These are phyloP conservation scores for Xerus rutilus DNA, from an alignment of 2,797 vertebrate genomes.

Conservation along the genomic window DNA sequence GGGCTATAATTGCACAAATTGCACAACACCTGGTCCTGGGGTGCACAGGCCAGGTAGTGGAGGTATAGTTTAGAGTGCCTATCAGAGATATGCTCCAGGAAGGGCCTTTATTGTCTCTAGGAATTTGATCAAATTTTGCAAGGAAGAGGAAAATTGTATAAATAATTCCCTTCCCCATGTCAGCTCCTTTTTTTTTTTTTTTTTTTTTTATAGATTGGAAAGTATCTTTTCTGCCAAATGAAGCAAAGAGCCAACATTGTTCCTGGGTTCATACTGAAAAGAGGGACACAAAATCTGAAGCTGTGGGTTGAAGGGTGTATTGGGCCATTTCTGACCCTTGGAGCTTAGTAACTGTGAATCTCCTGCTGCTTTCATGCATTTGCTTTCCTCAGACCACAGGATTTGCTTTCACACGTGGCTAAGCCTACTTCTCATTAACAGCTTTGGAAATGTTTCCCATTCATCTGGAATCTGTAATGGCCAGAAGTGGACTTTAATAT, in stretches of 20 bases:
- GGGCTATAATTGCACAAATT: background rate
- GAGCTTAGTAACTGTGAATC: background rate
- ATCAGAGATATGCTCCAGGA: too few relatives aligned
- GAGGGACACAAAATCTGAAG: background rate
- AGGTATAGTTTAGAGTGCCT: background rate
- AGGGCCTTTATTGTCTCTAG: background rate
- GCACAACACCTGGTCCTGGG: background rate
- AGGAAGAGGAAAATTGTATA: background rate
- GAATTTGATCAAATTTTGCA: background rate
- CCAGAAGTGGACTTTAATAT: background rate
- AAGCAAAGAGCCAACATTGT: background rate
- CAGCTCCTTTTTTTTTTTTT: background rate
- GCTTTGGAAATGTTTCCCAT: constrained; percentile 40
- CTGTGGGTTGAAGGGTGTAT: background rate
- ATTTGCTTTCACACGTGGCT: constrained; percentile 31
- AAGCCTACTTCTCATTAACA: constrained; percentile 49
- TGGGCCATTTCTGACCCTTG: background rate
- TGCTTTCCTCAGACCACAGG: background rate
- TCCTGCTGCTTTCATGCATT: background rate
- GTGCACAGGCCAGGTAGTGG: background rate
- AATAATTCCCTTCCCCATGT: background rate
- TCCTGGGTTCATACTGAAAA: background rate
- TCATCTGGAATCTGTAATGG: background rate
- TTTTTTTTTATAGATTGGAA: background rate
- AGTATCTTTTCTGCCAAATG: constrained; percentile 15